phyloP scores from a whole-genome alignment of 2,797 vertebrate species.

The Ataeniobius toweri region DNA sequence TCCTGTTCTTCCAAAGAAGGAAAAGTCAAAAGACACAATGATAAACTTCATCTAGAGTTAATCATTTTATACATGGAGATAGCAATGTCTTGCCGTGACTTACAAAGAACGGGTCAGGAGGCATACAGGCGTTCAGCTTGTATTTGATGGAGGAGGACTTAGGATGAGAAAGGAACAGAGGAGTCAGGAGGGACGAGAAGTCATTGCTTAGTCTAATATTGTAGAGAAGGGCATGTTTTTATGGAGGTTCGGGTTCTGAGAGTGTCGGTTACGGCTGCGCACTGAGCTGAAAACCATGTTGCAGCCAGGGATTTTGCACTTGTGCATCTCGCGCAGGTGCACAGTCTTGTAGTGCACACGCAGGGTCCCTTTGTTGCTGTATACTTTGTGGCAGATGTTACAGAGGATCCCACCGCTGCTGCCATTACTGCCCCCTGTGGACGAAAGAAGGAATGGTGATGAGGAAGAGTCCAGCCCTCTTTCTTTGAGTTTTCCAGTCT shows the following conservation, averaged over 20 bases:
- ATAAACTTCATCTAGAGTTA: conserved; percentile 70
- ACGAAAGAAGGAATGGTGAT: conserved; percentile 86
- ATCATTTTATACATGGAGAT: conserved; percentile 60
- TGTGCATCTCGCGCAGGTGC: conserved; percentile 98
- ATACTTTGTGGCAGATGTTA: conserved; percentile 99
- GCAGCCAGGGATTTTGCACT: conserved; percentile 96
- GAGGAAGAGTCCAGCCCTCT: conserved; percentile 68
- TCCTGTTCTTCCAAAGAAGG: conserved; percentile 75
- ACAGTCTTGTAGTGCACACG: conserved; percentile 98
- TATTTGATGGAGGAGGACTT: conserved; percentile 60
- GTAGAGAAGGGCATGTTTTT: conserved; percentile 94
- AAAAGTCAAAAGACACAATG: conserved; percentile 73
- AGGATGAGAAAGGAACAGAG: conserved; percentile 59
- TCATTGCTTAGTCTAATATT: conserved; percentile 88
- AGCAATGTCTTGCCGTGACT: conserved; percentile 63
- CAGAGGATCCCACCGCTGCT: conserved; percentile 92
- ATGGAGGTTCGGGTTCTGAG: conserved; percentile 98
- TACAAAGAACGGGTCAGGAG: conserved; percentile 55
- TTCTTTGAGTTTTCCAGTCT: conserved; percentile 57
- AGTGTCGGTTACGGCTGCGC: conserved; percentile 96
- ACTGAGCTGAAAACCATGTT: conserved; percentile 99
- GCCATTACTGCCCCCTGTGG: conserved; percentile 84
- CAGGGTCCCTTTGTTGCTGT: conserved; percentile 99
- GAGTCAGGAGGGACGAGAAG: conserved; percentile 57
- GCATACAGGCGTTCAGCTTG: conserved; percentile 59